Conservation (phyloP, 2,888 invertebrate genomes). For the Selenia dentaria region DNA sequence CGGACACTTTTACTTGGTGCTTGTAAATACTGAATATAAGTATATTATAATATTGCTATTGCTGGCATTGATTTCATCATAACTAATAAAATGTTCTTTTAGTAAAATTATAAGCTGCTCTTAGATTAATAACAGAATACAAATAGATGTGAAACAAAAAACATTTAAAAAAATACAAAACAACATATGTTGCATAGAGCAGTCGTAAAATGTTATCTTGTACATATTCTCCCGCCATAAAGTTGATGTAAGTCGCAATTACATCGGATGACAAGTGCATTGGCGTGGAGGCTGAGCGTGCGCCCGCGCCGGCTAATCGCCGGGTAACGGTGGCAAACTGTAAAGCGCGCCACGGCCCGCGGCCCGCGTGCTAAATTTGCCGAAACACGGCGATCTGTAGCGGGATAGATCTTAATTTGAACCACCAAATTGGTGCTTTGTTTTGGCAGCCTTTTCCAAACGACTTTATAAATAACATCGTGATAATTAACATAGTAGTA, state of each 20-base stretch:
- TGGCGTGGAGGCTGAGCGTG: constrained; percentile 59
- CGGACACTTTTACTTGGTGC: constrained; percentile 75
- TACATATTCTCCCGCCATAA: constrained; percentile 30
- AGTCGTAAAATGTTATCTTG: constrained; percentile 1
- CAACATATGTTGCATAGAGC: no score
- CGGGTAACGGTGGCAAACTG: constrained; percentile 82
- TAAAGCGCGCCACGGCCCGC: constrained; percentile 79
- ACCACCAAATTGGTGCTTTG: constrained; percentile 40
- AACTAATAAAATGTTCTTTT: no score
- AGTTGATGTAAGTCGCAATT: constrained; percentile 35
- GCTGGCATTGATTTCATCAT: no score
- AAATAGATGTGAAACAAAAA: no score
- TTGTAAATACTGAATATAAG: constrained; percentile 42
- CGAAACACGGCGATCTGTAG: constrained; percentile 78
- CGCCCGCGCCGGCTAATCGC: constrained; percentile 76
- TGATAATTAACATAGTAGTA: no score
- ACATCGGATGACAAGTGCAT: constrained; percentile 39
- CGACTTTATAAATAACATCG: no score
- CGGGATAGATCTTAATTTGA: constrained; percentile 73
- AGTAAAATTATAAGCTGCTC: no score
- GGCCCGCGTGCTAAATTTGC: constrained; percentile 82
- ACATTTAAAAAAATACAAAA: no score
- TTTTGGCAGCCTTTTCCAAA: constrained; percentile 21
- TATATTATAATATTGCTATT: no score
- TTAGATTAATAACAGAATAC: no score